phyloP scores from a whole-genome alignment of 2,113 vertebrate genomes.

The Balaenoptera acutorostrata region DNA sequence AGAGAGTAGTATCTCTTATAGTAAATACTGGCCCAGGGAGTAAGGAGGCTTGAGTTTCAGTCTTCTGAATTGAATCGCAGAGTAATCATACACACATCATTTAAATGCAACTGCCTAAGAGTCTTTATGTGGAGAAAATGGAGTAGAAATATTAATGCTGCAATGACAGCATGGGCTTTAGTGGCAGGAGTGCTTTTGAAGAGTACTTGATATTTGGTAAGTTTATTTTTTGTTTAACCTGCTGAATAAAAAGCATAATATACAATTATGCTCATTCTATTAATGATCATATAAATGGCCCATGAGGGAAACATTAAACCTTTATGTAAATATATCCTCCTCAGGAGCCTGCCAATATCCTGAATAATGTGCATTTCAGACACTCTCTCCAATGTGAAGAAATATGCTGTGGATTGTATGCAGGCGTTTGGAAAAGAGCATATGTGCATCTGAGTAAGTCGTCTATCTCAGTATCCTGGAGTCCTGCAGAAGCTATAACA shows the following conservation, averaged over 20 bases:
- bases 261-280: neutral
- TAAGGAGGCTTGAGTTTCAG: neutral
- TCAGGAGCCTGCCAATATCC: neutral
- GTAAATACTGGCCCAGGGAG: neutral
- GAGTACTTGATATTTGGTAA: neutral
- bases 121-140: neutral
- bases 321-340: neutral
- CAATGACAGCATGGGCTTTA: neutral
- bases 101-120: neutral
- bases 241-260: slow-evolving; percentile 8
- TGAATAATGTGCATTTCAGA: neutral
- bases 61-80: neutral
- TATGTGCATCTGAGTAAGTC: neutral
- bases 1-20: neutral
- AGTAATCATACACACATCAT: neutral
- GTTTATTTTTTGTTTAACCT: slow-evolving; percentile 31
- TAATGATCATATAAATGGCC: slow-evolving; percentile 16
- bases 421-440: neutral
- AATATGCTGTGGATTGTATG: neutral
- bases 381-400: neutral
- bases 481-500: neutral
- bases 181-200: slow-evolving; percentile 2
- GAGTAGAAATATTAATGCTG: neutral
- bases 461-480: neutral
- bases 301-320: neutral